Evolutionary conservation across 2,888 invertebrate species (phyloP).

Genomic region (Eustalomyia histrio): DNA sequence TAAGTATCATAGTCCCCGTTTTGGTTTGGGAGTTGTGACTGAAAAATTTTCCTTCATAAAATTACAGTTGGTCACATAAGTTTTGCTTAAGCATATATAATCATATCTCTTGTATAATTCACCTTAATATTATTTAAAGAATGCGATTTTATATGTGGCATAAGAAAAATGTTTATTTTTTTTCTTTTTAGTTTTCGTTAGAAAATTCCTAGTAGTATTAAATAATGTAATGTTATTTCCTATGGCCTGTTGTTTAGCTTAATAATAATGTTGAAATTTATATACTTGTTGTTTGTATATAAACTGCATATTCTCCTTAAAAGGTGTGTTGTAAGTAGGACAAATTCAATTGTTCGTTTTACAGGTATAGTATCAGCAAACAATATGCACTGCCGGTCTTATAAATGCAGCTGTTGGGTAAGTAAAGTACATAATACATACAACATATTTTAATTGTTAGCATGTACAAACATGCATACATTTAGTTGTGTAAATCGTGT

Average conservation of each 20-base stretch:
- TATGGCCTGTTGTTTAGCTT: slow-evolving; percentile 3
- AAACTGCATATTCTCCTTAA: neutral
- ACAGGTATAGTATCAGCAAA: neutral
- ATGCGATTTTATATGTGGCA: neutral
- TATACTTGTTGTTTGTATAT: neutral
- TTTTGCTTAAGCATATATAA: neutral
- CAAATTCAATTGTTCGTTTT: slow-evolving; percentile 5
- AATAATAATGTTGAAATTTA: neutral
- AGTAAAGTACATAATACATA: neutral
- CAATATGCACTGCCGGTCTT: neutral
- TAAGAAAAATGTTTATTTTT: neutral
- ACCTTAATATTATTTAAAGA: neutral
- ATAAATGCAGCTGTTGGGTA: neutral
- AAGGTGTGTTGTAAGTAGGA: neutral
- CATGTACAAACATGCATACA: neutral
- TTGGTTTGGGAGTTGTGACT: too few relatives aligned
- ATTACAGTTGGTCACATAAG: neutral
- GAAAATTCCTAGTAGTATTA: neutral
- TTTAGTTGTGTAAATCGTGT: neutral
- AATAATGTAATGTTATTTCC: neutral
- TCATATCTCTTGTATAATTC: neutral
- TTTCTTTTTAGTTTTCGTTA: neutral
- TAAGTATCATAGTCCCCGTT: too few relatives aligned
- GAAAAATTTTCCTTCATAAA: too few relatives aligned
- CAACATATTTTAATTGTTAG: neutral